These are phyloP conservation scores for Periophthalmus magnuspinnatus DNA, from an alignment of 2,797 vertebrate genomes.

Conservation along the genomic window DNA sequence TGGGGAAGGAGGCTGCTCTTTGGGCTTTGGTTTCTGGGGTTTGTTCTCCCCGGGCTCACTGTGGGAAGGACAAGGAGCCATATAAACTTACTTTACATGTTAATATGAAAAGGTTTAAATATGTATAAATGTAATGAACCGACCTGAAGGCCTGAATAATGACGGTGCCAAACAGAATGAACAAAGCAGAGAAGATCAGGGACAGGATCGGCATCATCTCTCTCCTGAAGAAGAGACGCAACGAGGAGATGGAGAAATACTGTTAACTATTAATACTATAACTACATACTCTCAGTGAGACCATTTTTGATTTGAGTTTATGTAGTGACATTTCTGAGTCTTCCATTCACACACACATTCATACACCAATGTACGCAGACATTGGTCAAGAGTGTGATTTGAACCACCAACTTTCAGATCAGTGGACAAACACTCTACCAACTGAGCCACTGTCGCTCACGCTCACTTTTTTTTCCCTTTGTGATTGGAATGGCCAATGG, in stretches of 20 bases:
- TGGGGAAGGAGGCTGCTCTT: constrained; percentile 70
- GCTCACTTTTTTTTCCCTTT: too few relatives aligned
- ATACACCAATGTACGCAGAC: too few relatives aligned
- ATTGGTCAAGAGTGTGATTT: too few relatives aligned
- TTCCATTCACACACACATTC: too few relatives aligned
- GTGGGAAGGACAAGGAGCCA: background rate
- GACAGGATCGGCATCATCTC: constrained; percentile 97
- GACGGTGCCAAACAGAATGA: constrained; percentile 95
- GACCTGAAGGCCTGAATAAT: constrained; percentile 96
- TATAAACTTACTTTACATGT: background rate
- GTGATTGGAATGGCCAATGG: too few relatives aligned
- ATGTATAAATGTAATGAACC: constrained; percentile 19
- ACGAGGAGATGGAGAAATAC: background rate
- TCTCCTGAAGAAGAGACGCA: constrained; percentile 73
- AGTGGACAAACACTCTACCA: too few relatives aligned
- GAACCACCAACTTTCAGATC: too few relatives aligned
- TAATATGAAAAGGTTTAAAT: too few relatives aligned
- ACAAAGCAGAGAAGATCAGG: constrained; percentile 91
- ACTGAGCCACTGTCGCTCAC: too few relatives aligned
- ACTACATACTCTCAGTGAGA: too few relatives aligned
- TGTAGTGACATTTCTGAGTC: too few relatives aligned
- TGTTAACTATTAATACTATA: background rate
- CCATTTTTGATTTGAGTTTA: too few relatives aligned
- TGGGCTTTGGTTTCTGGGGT: constrained; percentile 79
- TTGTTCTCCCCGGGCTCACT: constrained; percentile 89